These are phyloP conservation scores for Protophormia terraenovae DNA, from an alignment of 2,888 invertebrate species.

Conservation along the genomic window DNA sequence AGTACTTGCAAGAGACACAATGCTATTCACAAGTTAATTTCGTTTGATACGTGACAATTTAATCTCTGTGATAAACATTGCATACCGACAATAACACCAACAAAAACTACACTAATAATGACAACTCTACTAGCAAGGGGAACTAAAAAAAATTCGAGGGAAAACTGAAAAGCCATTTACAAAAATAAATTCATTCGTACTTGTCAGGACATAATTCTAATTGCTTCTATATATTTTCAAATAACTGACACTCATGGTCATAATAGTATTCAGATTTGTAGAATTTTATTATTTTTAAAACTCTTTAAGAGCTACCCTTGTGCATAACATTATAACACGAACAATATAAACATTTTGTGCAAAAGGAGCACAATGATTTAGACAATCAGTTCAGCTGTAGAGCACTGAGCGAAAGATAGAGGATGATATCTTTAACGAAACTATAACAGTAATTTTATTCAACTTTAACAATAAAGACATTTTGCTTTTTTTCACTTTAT, in stretches of 20 bases:
- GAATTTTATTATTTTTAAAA: too few species aligned
- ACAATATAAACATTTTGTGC: neutral
- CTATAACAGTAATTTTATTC: constrained; percentile 20
- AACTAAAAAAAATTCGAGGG: neutral
- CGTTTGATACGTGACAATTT: constrained; percentile 67
- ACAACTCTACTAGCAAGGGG: neutral
- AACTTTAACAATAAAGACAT: constrained; percentile 46
- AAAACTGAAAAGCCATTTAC: neutral
- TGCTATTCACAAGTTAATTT: constrained; percentile 63
- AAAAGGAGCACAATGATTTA: neutral
- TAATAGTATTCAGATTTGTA: too few species aligned
- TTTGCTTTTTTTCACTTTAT: neutral
- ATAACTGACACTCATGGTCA: too few species aligned
- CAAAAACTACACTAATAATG: neutral
- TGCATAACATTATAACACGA: neutral
- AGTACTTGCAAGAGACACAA: constrained; percentile 15
- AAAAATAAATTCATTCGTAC: too few species aligned
- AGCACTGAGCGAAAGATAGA: neutral
- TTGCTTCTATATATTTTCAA: too few species aligned
- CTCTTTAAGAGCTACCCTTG: too few species aligned
- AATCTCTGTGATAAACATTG: constrained; percentile 60
- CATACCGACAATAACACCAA: constrained; percentile 26
- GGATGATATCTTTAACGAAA: constrained; percentile 14
- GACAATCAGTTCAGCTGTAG: neutral
- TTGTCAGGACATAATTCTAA: too few species aligned